Conservation (phyloP, 2,888 invertebrate species). For the Polyploca ridens region DNA sequence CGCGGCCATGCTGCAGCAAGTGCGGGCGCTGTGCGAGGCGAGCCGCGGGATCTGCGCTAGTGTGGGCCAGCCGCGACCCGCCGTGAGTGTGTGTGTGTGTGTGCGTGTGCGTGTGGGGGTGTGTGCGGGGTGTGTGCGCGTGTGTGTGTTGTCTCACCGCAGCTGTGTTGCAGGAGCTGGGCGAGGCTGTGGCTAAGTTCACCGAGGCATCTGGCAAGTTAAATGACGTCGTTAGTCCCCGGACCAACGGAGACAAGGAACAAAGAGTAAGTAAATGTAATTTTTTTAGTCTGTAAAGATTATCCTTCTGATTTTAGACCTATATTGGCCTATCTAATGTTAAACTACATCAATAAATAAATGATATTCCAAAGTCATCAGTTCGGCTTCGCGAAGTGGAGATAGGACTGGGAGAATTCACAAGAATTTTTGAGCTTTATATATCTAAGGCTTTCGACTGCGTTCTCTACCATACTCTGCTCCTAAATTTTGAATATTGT, state of each 20-base stretch:
- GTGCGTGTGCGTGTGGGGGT: conserved; percentile 20
- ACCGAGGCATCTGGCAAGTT: conserved; percentile 39
- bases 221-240: conserved; percentile 37
- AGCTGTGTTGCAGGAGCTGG: conserved; percentile 34
- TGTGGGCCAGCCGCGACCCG: conserved; percentile 23
- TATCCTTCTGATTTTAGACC: too few relatives aligned
- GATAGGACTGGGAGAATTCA: too few relatives aligned
- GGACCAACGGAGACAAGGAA: conserved; percentile 37
- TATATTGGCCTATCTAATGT: too few relatives aligned
- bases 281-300: too few relatives aligned
- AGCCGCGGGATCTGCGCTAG: conserved; percentile 32
- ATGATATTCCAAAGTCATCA: too few relatives aligned
- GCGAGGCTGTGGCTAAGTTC: conserved; percentile 36
- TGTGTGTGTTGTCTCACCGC: neutral
- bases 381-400: too few relatives aligned
- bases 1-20: conserved; percentile 32
- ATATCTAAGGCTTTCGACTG: too few relatives aligned
- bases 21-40: conserved; percentile 39
- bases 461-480: too few relatives aligned
- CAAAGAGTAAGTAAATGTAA: conserved; percentile 47
- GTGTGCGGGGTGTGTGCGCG: conserved; percentile 19
- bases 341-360: too few relatives aligned
- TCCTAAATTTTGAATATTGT: too few relatives aligned
- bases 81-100: conserved; percentile 13
- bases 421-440: too few relatives aligned